A percentile compares a stretch with the other conserved stretches of the same genome.
These are phyloP conservation scores for Hoplostethus mediterraneus DNA, from an alignment of 2,797 vertebrate species.

Conservation along the genomic window DNA sequence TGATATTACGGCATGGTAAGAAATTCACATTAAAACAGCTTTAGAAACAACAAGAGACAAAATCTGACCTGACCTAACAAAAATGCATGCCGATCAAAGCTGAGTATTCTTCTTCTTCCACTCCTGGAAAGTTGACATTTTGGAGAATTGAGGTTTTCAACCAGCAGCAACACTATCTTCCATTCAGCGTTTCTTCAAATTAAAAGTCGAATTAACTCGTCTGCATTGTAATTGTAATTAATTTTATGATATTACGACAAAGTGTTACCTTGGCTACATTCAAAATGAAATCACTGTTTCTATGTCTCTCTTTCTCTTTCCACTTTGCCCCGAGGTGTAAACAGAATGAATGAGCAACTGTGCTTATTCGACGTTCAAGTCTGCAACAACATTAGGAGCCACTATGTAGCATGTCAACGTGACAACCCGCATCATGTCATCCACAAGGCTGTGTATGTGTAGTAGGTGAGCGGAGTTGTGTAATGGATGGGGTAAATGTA, in stretches of 20 bases:
- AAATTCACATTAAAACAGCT: no score
- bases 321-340: constrained; percentile 17
- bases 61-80: no score
- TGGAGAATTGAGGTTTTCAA: no score
- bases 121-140: no score
- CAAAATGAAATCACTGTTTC: constrained; percentile 8
- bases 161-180: no score
- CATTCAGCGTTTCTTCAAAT: no score
- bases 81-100: no score
- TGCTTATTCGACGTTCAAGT: constrained; percentile 25
- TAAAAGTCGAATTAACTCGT: not conserved
- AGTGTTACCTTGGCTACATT: constrained; percentile 7
- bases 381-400: constrained; percentile 56
- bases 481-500: constrained; percentile 2
- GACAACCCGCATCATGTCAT: constrained; percentile 44
- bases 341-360: constrained; percentile 5
- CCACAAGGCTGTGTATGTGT: not conserved
- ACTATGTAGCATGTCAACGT: constrained; percentile 46
- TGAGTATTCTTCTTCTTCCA: no score
- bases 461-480: constrained; percentile 4
- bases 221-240: constrained; percentile 1
- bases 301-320: not conserved
- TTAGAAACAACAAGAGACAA: no score
- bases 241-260: constrained; percentile 5
- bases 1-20: no score